phyloP scores from a whole-genome alignment of 1,140 invertebrate genomes.

The Tribolium madens region DNA sequence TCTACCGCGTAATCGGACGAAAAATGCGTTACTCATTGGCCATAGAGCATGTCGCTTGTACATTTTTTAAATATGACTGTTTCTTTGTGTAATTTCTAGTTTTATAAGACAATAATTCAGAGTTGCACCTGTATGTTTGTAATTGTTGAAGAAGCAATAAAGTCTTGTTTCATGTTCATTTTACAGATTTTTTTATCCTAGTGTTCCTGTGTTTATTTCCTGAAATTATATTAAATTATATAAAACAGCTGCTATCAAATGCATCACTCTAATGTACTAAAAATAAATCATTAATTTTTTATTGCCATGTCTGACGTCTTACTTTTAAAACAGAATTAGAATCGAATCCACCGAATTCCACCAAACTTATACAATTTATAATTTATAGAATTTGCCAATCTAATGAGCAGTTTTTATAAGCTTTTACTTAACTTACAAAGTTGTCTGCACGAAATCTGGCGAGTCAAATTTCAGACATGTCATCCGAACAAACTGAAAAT shows the following conservation, averaged over 20 bases:
- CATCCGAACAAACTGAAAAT: too few species aligned
- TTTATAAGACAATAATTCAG: conserved; percentile 26
- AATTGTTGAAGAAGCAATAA: conserved; percentile 33
- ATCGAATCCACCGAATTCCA: too few species aligned
- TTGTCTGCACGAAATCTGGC: too few species aligned
- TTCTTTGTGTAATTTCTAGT: conserved; percentile 23
- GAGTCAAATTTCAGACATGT: too few species aligned
- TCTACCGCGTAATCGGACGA: neutral
- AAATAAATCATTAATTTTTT: too few species aligned
- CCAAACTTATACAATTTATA: too few species aligned
- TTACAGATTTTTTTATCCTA: neutral
- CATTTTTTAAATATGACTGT: conserved; percentile 2
- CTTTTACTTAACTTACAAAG: too few species aligned
- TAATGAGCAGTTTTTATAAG: too few species aligned
- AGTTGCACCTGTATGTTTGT: conserved; percentile 29
- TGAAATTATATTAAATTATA: neutral
- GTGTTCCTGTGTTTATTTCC: neutral
- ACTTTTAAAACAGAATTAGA: too few species aligned
- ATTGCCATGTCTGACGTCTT: too few species aligned
- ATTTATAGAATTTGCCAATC: too few species aligned
- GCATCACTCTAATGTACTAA: too few species aligned
- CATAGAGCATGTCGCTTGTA: conserved; percentile 1
- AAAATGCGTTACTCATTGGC: neutral
- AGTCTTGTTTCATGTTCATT: conserved; percentile 20
- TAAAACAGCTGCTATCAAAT: neutral